Percentiles rank a stretch among this genome's conserved stretches.
Conservation (phyloP, 2,888 invertebrate species). For the Chelonus formosanus region DNA sequence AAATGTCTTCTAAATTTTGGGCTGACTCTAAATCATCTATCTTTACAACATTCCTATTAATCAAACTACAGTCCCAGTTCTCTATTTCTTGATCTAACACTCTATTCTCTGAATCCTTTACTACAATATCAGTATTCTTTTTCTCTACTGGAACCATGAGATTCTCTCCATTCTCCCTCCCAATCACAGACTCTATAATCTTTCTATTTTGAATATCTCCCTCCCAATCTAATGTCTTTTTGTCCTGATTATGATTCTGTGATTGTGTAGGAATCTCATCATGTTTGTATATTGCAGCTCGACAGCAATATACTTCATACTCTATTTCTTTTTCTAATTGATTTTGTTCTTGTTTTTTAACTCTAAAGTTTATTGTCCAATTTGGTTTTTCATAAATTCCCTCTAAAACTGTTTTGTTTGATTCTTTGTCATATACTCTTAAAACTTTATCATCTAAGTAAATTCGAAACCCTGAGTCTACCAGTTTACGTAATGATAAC, state of each 20-base stretch:
- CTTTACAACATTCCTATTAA: slow-evolving; percentile 4
- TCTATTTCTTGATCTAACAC: neutral
- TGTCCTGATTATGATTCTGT: slow-evolving; percentile 23
- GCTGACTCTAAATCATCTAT: slow-evolving; percentile 19
- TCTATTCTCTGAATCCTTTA: too few relatives aligned
- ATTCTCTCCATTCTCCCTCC: slow-evolving; percentile 30
- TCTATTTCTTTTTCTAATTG: neutral
- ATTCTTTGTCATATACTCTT: slow-evolving; percentile 31
- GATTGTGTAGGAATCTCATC: slow-evolving; percentile 33
- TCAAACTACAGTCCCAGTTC: slow-evolving; percentile 6
- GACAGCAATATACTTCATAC: slow-evolving; percentile 26
- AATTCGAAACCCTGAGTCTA: slow-evolving; percentile 37
- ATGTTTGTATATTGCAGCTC: slow-evolving; percentile 23
- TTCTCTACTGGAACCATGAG: neutral
- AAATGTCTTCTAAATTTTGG: slow-evolving; percentile 18
- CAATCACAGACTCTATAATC: slow-evolving; percentile 25
- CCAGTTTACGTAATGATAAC: slow-evolving; percentile 42
- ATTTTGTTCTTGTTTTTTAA: slow-evolving; percentile 1
- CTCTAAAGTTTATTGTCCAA: slow-evolving; percentile 35
- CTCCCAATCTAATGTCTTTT: slow-evolving; percentile 26
- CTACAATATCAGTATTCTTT: too few relatives aligned
- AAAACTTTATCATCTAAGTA: slow-evolving; percentile 35
- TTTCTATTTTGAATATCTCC: slow-evolving; percentile 20
- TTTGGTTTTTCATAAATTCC: slow-evolving; percentile 33
- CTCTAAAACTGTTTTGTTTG: slow-evolving; percentile 28